phyloP scores from a whole-genome alignment of 1,140 invertebrate species.

The Frieseomelitta varia region DNA sequence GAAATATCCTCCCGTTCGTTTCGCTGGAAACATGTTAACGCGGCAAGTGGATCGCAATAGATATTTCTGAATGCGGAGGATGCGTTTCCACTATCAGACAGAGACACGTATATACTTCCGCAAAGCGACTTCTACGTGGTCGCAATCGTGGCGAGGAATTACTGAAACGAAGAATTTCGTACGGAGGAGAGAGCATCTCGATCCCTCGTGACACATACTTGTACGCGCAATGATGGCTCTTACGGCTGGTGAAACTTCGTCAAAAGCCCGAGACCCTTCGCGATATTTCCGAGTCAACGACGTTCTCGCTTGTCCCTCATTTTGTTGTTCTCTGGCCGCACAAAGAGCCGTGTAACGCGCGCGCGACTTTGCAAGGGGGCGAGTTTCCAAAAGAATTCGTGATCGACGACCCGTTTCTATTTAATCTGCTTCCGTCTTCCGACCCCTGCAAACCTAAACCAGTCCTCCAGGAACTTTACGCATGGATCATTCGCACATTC shows the following conservation, averaged over 20 bases:
- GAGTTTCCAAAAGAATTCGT: constrained; percentile 54
- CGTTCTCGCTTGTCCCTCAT: constrained; percentile 49
- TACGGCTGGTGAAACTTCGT: constrained; percentile 49
- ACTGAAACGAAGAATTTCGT: background rate
- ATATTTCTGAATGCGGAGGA: background rate
- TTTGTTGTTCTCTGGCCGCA: constrained; percentile 26
- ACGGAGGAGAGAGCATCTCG: constrained; percentile 10
- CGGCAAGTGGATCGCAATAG: constrained; percentile 19
- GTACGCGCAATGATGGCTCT: constrained; percentile 48
- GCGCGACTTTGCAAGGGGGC: constrained; percentile 48
- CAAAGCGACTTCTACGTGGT: background rate
- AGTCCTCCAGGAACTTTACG: background rate
- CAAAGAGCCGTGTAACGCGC: constrained; percentile 45
- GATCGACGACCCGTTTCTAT: constrained; percentile 58
- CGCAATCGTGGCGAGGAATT: background rate
- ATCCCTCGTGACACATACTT: constrained; percentile 40
- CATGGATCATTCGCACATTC: background rate
- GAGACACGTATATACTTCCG: background rate
- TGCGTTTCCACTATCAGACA: background rate
- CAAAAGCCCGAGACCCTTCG: constrained; percentile 62
- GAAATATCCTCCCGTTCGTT: constrained; percentile 10
- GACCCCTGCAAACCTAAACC: constrained; percentile 17
- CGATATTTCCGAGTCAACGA: constrained; percentile 67
- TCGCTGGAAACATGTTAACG: constrained; percentile 46
- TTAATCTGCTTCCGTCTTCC: constrained; percentile 62